A percentile compares a stretch with the other conserved stretches of the same genome.
Evolutionary conservation across 2,888 invertebrate genomes (phyloP).

Genomic region (Epinotia nisella): DNA sequence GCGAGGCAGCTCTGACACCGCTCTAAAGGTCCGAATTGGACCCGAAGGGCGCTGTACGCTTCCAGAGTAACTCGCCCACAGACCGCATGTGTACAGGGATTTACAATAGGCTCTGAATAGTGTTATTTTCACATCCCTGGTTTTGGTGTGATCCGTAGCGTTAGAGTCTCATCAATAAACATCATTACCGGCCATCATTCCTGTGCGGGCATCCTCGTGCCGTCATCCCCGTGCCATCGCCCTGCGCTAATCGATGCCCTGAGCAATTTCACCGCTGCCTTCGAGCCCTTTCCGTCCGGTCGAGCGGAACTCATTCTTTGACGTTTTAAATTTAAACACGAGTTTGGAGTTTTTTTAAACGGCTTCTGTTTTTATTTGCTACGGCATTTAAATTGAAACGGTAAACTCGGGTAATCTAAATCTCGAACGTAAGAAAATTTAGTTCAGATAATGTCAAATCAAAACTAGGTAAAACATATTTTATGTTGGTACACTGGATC

Average conservation of each 20-base stretch:
- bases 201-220: not conserved
- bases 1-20: too few relatives aligned
- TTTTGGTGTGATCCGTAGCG: too few relatives aligned
- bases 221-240: not conserved
- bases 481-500: too few relatives aligned
- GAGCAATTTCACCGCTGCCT: slow-evolving; percentile 10
- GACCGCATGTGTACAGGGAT: too few relatives aligned
- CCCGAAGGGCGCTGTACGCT: too few relatives aligned
- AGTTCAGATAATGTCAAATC: too few relatives aligned
- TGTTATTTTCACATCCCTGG: too few relatives aligned
- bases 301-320: slow-evolving; percentile 30
- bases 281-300: slow-evolving; percentile 9
- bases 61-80: too few relatives aligned
- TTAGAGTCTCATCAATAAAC: not conserved
- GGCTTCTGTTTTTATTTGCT: slow-evolving; percentile 2
- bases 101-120: too few relatives aligned
- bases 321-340: slow-evolving; percentile 31
- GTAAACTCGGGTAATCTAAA: not conserved
- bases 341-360: not conserved
- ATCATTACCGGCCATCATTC: not conserved
- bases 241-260: slow-evolving; percentile 10
- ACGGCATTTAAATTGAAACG: not conserved
- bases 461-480: too few relatives aligned
- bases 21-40: too few relatives aligned
- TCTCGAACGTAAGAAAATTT: too few relatives aligned